phyloP scores from a whole-genome alignment of 2,797 vertebrate species.

The Cirrhinus mrigala region DNA sequence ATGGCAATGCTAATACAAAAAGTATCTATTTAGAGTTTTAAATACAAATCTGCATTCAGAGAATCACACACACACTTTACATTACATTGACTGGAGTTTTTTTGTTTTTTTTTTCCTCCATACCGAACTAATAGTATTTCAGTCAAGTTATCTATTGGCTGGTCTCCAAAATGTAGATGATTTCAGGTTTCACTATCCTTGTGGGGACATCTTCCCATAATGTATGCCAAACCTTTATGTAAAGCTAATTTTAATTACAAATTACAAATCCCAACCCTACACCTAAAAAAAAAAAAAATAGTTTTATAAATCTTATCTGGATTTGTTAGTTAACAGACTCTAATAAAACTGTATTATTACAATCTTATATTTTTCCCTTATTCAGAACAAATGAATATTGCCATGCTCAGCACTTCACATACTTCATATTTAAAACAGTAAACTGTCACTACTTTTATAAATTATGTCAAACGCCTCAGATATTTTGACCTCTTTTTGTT shows the following conservation, averaged over 20 bases:
- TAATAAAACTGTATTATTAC: not conserved
- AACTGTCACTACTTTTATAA: not conserved
- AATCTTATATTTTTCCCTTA: not conserved
- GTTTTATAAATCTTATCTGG: not conserved
- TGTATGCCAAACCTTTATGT: not conserved
- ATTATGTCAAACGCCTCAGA: not conserved
- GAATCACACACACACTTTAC: not conserved
- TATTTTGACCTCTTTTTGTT: not conserved
- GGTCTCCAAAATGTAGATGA: not conserved
- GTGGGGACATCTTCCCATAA: not conserved
- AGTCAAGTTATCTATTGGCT: not conserved
- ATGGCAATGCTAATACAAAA: not conserved
- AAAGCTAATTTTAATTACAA: not conserved
- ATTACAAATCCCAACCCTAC: not conserved
- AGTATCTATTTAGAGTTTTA: not conserved
- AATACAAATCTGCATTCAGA: not conserved
- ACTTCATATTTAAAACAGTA: not conserved
- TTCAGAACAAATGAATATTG: not conserved
- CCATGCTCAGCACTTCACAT: not conserved
- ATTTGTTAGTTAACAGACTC: not conserved
- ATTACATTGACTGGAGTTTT: not conserved
- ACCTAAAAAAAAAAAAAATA: not conserved
- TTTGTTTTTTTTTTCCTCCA: no score
- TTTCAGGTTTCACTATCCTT: not conserved
- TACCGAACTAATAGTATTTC: not conserved